Percentiles rank a stretch among this genome's conserved stretches.
These are phyloP conservation scores for Bicyclus anynana DNA, from an alignment of 1,140 invertebrate species.

Conservation along the genomic window DNA sequence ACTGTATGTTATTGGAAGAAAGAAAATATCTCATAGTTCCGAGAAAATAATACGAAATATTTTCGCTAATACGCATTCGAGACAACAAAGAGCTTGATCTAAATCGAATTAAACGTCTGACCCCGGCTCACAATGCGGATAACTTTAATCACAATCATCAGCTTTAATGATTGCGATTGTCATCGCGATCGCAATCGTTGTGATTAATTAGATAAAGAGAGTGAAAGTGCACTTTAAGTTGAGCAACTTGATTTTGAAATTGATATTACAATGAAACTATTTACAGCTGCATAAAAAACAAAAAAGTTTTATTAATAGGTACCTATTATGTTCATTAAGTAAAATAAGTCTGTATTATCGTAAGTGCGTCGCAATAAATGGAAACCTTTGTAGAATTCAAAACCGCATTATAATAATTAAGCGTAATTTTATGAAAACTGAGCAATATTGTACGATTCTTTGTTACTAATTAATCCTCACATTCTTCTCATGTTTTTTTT, in stretches of 20 bases:
- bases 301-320: neutral
- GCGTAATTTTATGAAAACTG: too few species aligned
- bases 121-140: slow-evolving; percentile 11
- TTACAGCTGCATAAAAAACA: neutral
- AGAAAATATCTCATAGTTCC: too few species aligned
- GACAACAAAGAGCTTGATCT: slow-evolving; percentile 39
- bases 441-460: too few species aligned
- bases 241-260: neutral
- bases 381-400: neutral
- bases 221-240: slow-evolving; percentile 5
- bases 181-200: slow-evolving; percentile 17
- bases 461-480: too few species aligned
- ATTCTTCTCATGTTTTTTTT: too few species aligned
- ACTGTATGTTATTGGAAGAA: too few species aligned
- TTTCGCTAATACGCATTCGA: slow-evolving; percentile 29
- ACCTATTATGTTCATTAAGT: too few species aligned
- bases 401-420: neutral
- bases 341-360: slow-evolving; percentile 3
- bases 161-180: slow-evolving; percentile 10
- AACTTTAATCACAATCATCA: slow-evolving; percentile 16
- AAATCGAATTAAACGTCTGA: slow-evolving; percentile 22
- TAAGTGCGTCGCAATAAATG: slow-evolving; percentile 1
- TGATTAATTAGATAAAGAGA: slow-evolving; percentile 8
- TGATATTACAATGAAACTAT: neutral
- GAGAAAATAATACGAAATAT: neutral